A percentile compares a stretch with the other conserved stretches of the same genome.
Conservation (phyloP, 2,888 invertebrate species). For the Rhingia campestris region DNA sequence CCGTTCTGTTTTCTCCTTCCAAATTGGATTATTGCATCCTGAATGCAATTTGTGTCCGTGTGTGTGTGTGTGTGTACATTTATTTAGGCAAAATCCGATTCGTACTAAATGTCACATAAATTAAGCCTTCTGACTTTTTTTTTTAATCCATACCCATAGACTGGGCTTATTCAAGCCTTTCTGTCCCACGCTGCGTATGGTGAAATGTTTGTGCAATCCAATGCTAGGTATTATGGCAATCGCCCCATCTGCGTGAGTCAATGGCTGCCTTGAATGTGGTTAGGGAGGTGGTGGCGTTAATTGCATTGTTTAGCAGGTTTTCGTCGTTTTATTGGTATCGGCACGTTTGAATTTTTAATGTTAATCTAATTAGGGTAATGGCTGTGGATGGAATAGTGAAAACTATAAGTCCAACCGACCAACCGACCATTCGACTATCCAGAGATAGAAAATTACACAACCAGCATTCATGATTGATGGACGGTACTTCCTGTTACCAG, state of each 20-base stretch:
- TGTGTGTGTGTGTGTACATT: background rate
- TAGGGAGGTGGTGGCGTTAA: conserved; percentile 43
- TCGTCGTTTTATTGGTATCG: conserved; percentile 23
- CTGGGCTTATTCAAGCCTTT: conserved; percentile 4
- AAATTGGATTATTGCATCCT: conserved; percentile 46
- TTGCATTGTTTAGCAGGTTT: conserved; percentile 50
- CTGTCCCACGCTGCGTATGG: background rate
- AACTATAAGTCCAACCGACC: background rate
- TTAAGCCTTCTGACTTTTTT: conserved; percentile 28
- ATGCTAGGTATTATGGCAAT: conserved; percentile 17
- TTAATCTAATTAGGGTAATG: conserved; percentile 57
- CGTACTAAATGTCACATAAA: conserved; percentile 48
- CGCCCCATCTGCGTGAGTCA: conserved; percentile 14
- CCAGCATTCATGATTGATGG: conserved; percentile 31
- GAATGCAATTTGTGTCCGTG: conserved; percentile 4
- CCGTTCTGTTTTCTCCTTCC: background rate
- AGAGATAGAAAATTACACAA: background rate
- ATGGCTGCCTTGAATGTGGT: conserved; percentile 10
- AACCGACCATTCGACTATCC: background rate
- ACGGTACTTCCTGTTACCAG: conserved; percentile 28
- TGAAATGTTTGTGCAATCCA: conserved; percentile 7
- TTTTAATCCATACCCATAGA: conserved; percentile 43
- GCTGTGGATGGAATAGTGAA: conserved; percentile 4
- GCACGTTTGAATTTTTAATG: conserved; percentile 50
- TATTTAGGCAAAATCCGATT: background rate